phyloP scores from a whole-genome alignment of 2,888 invertebrate genomes.

The Prionchulus punctatus region DNA sequence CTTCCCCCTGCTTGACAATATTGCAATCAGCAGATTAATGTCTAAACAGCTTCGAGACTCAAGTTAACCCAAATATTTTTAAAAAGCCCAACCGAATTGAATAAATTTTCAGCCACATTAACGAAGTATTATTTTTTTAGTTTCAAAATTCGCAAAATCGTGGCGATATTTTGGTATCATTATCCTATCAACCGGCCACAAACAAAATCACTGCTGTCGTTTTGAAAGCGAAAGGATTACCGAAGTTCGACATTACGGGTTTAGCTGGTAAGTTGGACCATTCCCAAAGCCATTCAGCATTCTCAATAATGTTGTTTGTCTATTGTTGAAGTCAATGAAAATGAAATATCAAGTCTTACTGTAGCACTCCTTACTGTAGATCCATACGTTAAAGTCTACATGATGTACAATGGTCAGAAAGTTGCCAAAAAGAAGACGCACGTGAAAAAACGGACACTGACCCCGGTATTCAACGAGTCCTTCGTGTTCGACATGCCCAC shows the following conservation, averaged over 20 bases:
- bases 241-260: conserved; percentile 66
- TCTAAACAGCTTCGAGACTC: too few relatives aligned
- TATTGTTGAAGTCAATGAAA: not conserved
- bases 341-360: not conserved
- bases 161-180: conserved; percentile 80
- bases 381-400: conserved; percentile 91
- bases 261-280: conserved; percentile 18
- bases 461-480: conserved; percentile 97
- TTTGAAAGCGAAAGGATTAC: conserved; percentile 85
- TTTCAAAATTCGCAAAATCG: conserved; percentile 72
- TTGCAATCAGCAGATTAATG: too few relatives aligned
- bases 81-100: too few relatives aligned
- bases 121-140: conserved; percentile 13
- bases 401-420: conserved; percentile 87
- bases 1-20: too few relatives aligned
- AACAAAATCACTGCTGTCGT: conserved; percentile 87
- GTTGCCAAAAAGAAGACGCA: conserved; percentile 98
- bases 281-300: not conserved
- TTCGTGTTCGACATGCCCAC: conserved; percentile 90
- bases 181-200: conserved; percentile 95
- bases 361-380: conserved; percentile 41
- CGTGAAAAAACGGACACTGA: conserved; percentile 88
- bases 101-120: too few relatives aligned
- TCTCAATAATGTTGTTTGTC: not conserved
- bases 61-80: too few relatives aligned